Evolutionary conservation across 2,888 invertebrate genomes (phyloP), one percentile per base, ranked within the genome.

Genomic region (Isotomurus palustris): DNA sequence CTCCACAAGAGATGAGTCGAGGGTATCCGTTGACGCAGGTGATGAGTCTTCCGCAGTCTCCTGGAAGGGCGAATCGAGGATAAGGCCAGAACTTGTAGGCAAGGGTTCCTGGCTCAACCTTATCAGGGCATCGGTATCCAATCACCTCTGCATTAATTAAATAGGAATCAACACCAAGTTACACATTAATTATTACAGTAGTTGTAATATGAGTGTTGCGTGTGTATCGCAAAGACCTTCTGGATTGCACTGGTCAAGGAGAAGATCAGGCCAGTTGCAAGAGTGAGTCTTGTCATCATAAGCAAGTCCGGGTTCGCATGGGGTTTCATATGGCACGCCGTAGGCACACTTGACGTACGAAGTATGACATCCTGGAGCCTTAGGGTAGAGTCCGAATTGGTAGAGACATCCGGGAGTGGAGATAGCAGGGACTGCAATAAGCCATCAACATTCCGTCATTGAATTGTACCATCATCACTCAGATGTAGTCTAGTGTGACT

Each of bases 201-300:
- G 28, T 41, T 41, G 22, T 49, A 40, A 50, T 55, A 48, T n/a
- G n/a, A n/a, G n/a, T n/a, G n/a, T n/a, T n/a, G n/a, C n/a, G n/a
- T 25, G 27, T 24, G 32, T 36, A 56, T 40, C 12, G 24, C n/a
- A 50, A 10, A 14, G 77, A 88, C 88, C 87, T 82, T 91, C 91
- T 64, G 91, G 91, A 76, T 91, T 90, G 76, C 93, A 93, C 28
- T 82, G 84, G 56, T 91, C 89, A 64, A 88, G 79, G 40, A 93
- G 80, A 58, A 90, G 84, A 79, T 93, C 93, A 6, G 93, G 92
- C 93, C 93, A 93, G 76, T 92, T 91, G 81, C 93, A 93, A 49
- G 85, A 84, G 74, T 93, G 92, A 58, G 82, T 89, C 70, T 87
- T 84, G 50, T 88, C 86, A 72, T 93, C 91, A 75, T 92, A 93